Conservation (phyloP, 2,113 vertebrate genomes). For the Morone saxatilis region DNA sequence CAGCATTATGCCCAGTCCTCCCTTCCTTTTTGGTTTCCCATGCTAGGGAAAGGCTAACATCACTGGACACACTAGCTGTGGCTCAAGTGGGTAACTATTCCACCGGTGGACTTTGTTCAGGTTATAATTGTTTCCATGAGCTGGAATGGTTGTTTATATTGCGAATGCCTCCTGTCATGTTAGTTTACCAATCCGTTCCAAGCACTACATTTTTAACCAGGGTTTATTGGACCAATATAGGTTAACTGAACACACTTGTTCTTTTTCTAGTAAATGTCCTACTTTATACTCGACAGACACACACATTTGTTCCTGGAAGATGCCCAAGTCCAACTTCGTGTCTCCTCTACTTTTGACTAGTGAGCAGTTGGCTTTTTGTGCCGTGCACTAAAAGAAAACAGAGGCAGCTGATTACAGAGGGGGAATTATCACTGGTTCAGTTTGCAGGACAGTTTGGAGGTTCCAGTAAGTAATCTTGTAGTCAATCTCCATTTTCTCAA, state of each 20-base stretch:
- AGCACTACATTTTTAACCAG: slow-evolving; percentile 58
- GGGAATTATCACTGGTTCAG: slow-evolving; percentile 8
- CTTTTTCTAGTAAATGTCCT: slow-evolving; percentile 51
- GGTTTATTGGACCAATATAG: slow-evolving; percentile 53
- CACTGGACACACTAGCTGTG: slow-evolving; percentile 73
- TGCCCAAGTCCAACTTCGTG: slow-evolving; percentile 20
- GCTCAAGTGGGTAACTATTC: slow-evolving; percentile 72
- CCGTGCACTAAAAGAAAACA: slow-evolving; percentile 34
- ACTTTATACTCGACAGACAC: slow-evolving; percentile 41
- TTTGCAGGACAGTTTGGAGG: slow-evolving; percentile 11
- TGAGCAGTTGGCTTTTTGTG: slow-evolving; percentile 6
- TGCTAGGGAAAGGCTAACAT: slow-evolving; percentile 71
- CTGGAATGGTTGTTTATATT: slow-evolving; percentile 52
- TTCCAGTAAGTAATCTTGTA: slow-evolving; percentile 29
- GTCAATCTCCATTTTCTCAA: slow-evolving; percentile 22
- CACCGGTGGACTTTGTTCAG: slow-evolving; percentile 60
- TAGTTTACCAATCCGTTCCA: slow-evolving; percentile 52
- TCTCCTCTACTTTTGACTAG: slow-evolving; percentile 28
- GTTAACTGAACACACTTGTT: slow-evolving; percentile 49
- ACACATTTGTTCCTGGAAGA: slow-evolving; percentile 63
- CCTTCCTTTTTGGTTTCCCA: slow-evolving; percentile 64
- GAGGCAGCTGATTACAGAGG: slow-evolving; percentile 2
- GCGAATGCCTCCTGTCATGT: slow-evolving; percentile 61
- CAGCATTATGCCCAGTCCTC: slow-evolving; percentile 78
- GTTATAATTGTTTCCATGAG: slow-evolving; percentile 66